Evolutionary conservation across 2,113 vertebrate species (phyloP), one percentile per base, ranked within the genome.

Genomic region (Hoplias malabaricus): DNA sequence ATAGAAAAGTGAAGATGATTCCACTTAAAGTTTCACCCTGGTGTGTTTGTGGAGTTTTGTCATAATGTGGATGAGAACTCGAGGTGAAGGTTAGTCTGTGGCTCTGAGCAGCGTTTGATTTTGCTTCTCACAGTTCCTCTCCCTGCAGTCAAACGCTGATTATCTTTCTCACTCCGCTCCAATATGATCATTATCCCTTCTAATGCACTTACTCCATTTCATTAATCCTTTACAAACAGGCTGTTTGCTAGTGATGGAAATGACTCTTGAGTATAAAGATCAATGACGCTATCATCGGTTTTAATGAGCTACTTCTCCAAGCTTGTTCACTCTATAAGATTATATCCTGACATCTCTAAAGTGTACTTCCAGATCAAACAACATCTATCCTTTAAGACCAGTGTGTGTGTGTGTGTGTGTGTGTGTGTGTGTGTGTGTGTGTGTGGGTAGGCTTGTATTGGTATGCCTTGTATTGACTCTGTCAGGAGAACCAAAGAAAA

Each of bases 201-300:
- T 77, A 42, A 67, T n/a, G 19, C 74, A 46, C n/a, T 57, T 33
- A 43, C 25, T 31, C 63, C 12, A 1, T 40, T 68, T 76, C 53
- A n/a, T 77, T 68, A 69, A 59, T 69, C 63, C n/a, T 9, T 68
- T 34, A 57, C 63, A 67, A 67, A 31, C n/a, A 42, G 74, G 38
- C 53, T 59, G 50, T 77, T 68, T 68, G 48, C 63, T 31, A n/a
- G 42, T 56, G 73, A 76, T 40, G 68, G 50, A 57, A 68, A 66
- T 4, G 61, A 53, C 61, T 31, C 48, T n/a, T 11, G 36, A 57
- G 63, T 43, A 59, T 77, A 68, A 69, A 77, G 66, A 77, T 69
- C n/a, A 77, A 59, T 36, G 53, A 10, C 23, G 19, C 23, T 11
- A 11, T 59, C 67, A 69, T 46, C 21, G n/a, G 65, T 40, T 69